Percentiles rank a stretch among this genome's conserved stretches.
Conservation (phyloP, 2,888 invertebrate species). For the Sminthurinus aureus region DNA sequence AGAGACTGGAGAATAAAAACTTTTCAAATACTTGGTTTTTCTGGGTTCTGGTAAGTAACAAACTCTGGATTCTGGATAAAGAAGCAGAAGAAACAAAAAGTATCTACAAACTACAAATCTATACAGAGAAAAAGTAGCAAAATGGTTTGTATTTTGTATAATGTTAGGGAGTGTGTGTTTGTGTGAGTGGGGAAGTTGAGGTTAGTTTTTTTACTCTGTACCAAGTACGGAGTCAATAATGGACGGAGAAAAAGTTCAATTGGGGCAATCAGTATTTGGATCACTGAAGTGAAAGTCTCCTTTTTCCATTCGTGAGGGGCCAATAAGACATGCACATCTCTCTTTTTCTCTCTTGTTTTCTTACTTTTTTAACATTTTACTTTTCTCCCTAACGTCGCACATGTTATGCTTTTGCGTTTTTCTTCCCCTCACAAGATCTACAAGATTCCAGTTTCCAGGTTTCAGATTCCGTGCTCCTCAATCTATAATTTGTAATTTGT, state of each 20-base stretch:
- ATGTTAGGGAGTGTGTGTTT: neutral
- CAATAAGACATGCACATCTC: constrained; percentile 51
- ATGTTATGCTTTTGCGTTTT: neutral
- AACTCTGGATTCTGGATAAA: constrained; percentile 7
- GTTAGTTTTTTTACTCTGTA: constrained; percentile 22
- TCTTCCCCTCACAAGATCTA: neutral
- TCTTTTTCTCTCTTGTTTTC: neutral
- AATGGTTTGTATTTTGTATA: neutral
- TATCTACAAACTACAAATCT: neutral
- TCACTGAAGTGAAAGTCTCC: constrained; percentile 20
- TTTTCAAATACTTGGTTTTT: neutral
- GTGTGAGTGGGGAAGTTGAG: constrained; percentile 11
- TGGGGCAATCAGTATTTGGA: constrained; percentile 49
- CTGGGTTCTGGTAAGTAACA: neutral
- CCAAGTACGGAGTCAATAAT: constrained; percentile 24
- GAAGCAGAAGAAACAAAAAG: neutral
- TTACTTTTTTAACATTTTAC: neutral
- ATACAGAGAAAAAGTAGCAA: neutral
- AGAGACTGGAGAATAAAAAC: neutral
- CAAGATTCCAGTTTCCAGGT: neutral
- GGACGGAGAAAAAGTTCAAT: constrained; percentile 44
- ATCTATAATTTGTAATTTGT: neutral
- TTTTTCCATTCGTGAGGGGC: constrained; percentile 41
- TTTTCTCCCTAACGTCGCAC: neutral
- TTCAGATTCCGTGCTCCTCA: neutral